Percentiles rank a stretch among this genome's conserved stretches.
Conservation (phyloP, 2,888 invertebrate species). For the Andrena praecox region DNA sequence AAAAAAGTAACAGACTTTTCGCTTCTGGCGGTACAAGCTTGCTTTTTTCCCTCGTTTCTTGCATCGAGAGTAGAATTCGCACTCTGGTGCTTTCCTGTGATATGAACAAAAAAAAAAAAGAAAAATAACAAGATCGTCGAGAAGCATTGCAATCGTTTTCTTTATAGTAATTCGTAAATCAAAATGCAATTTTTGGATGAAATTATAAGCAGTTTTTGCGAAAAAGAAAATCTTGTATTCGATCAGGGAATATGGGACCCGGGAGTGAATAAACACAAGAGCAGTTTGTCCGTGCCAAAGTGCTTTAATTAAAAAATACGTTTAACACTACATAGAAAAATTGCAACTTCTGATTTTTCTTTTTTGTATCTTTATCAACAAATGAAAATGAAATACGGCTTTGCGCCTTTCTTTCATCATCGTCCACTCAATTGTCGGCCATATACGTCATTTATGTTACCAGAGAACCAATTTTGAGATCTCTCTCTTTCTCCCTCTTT, state of each 20-base stretch:
- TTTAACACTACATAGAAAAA: constrained; percentile 37
- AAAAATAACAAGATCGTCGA: constrained; percentile 53
- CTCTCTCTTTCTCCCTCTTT: constrained; percentile 59
- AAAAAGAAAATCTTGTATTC: constrained; percentile 19
- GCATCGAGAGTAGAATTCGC: constrained; percentile 61
- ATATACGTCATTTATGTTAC: constrained; percentile 65
- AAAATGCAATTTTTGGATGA: constrained; percentile 36
- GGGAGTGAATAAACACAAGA: constrained; percentile 46
- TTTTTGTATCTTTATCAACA: constrained; percentile 40
- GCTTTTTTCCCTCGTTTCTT: constrained; percentile 53
- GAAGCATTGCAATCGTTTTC: constrained; percentile 57
- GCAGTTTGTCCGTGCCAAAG: constrained; percentile 73
- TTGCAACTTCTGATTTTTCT: constrained; percentile 29
- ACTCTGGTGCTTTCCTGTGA: constrained; percentile 75
- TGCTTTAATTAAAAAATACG: constrained; percentile 65
- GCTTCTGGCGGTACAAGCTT: constrained; percentile 68
- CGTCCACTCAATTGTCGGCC: constrained; percentile 61
- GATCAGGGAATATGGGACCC: constrained; percentile 37
- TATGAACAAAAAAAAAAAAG: constrained; percentile 59
- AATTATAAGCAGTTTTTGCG: constrained; percentile 38
- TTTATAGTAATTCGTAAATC: constrained; percentile 47
- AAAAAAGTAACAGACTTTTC: constrained; percentile 63
- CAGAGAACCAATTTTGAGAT: constrained; percentile 59
- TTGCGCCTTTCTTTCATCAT: constrained; percentile 45
- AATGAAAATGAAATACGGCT: constrained; percentile 42